Percentiles rank a stretch among this genome's conserved stretches.
phyloP scores from a whole-genome alignment of 2,113 vertebrate species.

The Ardeotis arabs region DNA sequence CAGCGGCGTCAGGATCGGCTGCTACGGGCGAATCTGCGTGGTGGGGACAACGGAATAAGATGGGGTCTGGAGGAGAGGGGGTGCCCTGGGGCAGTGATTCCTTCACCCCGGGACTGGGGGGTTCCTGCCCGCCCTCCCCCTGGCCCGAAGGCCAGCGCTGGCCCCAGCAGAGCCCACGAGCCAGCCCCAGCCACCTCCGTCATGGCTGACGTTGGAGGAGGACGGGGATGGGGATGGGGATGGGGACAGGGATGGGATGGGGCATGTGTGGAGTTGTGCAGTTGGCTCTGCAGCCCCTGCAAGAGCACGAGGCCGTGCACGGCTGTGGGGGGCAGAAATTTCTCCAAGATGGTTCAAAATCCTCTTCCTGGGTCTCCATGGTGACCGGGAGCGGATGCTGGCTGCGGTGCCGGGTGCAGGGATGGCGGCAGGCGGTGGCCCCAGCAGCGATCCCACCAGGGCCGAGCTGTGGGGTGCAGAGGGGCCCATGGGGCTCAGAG shows the following conservation, averaged over 20 bases:
- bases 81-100: too few species aligned
- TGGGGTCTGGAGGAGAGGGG: rapidly evolving
- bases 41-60: rapidly evolving
- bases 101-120: background rate
- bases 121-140: background rate
- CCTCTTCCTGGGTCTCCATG: background rate
- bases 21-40: rapidly evolving
- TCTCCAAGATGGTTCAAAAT: background rate
- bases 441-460: background rate
- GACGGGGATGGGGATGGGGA: background rate
- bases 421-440: background rate
- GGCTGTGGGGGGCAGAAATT: background rate
- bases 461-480: background rate
- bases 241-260: too few species aligned
- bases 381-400: background rate
- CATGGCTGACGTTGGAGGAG: background rate
- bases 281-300: background rate
- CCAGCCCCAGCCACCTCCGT: background rate
- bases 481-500: background rate
- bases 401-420: background rate
- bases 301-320: background rate
- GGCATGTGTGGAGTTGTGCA: too few species aligned
- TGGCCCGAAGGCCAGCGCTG: too few species aligned
- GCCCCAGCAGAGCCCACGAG: background rate
- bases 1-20: rapidly evolving